These are phyloP conservation scores for Prionailurus viverrinus DNA, from an alignment of 2,113 vertebrate species.

Conservation along the genomic window DNA sequence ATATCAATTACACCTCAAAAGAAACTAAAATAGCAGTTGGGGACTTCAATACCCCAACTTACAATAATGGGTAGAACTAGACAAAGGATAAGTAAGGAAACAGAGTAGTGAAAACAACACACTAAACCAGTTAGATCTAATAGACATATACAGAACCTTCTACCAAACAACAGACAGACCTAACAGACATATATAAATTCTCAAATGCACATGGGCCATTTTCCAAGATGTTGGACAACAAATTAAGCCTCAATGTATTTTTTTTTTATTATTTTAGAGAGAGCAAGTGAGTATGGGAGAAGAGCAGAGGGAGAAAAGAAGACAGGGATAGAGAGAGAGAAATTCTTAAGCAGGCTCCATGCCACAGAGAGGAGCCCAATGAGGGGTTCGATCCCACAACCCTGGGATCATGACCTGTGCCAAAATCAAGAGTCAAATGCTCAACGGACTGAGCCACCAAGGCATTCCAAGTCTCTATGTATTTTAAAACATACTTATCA, in stretches of 20 bases:
- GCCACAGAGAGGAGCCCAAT: no score
- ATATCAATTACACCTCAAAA: background rate
- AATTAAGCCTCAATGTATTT: background rate
- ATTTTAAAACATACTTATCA: background rate
- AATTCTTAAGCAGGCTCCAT: no score
- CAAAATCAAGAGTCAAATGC: no score
- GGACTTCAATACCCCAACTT: background rate
- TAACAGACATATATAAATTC: background rate
- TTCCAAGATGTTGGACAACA: background rate
- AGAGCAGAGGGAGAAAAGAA: no score
- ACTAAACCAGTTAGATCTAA: background rate
- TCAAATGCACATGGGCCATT: background rate
- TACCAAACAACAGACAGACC: background rate
- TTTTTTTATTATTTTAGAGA: no score
- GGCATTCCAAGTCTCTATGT: background rate
- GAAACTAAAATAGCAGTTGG: background rate
- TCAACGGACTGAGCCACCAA: no score
- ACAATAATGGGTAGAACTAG: background rate
- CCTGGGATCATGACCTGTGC: no score
- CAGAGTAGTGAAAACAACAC: background rate
- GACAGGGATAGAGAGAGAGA: no score
- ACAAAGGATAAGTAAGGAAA: background rate
- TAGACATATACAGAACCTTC: background rate
- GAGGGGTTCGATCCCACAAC: no score
- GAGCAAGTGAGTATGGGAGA: no score